Base-by-base conservation (phyloP, 2,797 vertebrate species). In the Neopelma chrysocephalum region DNA sequence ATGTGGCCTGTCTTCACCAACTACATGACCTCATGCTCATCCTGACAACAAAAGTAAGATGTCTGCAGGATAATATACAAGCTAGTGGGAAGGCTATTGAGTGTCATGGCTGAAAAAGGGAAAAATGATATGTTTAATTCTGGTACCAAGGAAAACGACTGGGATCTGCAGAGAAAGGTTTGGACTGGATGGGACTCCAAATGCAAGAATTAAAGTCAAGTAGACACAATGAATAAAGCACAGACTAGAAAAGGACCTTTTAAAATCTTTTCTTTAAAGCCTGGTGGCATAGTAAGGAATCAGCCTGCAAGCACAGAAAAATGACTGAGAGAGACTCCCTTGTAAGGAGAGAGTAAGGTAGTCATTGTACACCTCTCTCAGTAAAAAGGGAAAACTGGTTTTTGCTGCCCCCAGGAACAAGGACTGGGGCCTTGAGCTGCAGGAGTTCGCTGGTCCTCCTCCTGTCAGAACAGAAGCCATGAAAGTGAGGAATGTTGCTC, bases 1-100 rank as follows among this genome's bases (percentile, higher is more conserved):
- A 3, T 0, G 5, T 3, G n/a, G 15, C 53, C 36, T 8, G 10
- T 3, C 22, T 42, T 48, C 1, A 5, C 26, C 40, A 5, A 4
- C 21, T 10, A 12, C 5, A 8, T 0, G 5, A 21, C 18, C 25
- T 54, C 43, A 12, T 2, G 13, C 64, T 69, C 38, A 34, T 69
- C 32, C 18, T 80, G 29, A 26, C 32, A 45, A 20, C 13, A 56
- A 6, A 64, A 17, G 8, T 32, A 17, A 53, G 27, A 11, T 11
- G 12, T 21, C 54, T 43, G 17, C 23, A 45, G 71, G 45, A 36
- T 27, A 70, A 66, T 10, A 43, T 4, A 34, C 16, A 42, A 53
- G 23, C 34, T 66, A 26, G 23, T 8, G 23, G 17, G 38, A 68
- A 89, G 15, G 36, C 18, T 68, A 53, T 36, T 32, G 32, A 61